These are phyloP conservation scores for Ametastegia equiseti DNA, from an alignment of 2,888 invertebrate genomes.

Conservation along the genomic window DNA sequence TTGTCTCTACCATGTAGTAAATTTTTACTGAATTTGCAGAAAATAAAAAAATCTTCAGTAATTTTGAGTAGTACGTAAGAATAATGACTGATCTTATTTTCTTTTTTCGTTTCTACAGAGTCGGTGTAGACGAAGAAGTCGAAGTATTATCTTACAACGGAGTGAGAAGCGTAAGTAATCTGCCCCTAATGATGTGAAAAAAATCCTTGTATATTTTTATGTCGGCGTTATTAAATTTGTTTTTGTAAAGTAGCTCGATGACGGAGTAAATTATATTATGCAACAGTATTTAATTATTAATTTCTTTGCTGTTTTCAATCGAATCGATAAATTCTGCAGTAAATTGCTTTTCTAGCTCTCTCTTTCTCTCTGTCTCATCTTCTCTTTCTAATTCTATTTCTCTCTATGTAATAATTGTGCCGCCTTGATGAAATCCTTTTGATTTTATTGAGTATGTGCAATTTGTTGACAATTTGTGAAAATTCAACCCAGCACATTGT, in stretches of 20 bases:
- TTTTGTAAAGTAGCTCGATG: too few relatives aligned
- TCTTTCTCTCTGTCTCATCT: too few relatives aligned
- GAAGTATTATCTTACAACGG: conserved; percentile 90
- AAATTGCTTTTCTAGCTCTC: neutral
- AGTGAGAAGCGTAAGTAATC: conserved; percentile 88
- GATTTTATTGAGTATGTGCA: too few relatives aligned
- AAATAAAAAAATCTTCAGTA: too few relatives aligned
- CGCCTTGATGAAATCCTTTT: too few relatives aligned
- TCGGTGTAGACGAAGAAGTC: conserved; percentile 94
- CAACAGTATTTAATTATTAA: neutral
- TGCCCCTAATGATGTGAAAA: neutral
- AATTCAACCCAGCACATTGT: neutral
- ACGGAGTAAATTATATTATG: neutral
- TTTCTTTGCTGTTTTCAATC: neutral
- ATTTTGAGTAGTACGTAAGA: too few relatives aligned
- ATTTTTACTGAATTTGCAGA: too few relatives aligned
- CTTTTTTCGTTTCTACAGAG: conserved; percentile 78
- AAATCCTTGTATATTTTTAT: neutral
- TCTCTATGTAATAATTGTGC: too few relatives aligned
- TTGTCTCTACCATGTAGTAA: too few relatives aligned
- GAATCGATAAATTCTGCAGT: neutral
- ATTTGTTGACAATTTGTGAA: neutral
- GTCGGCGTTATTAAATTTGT: conserved; percentile 8
- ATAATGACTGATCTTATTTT: conserved; percentile 4
- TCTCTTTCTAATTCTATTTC: too few relatives aligned